Base-by-base conservation (phyloP, 2,797 vertebrate genomes). In the Macropodus opercularis region DNA sequence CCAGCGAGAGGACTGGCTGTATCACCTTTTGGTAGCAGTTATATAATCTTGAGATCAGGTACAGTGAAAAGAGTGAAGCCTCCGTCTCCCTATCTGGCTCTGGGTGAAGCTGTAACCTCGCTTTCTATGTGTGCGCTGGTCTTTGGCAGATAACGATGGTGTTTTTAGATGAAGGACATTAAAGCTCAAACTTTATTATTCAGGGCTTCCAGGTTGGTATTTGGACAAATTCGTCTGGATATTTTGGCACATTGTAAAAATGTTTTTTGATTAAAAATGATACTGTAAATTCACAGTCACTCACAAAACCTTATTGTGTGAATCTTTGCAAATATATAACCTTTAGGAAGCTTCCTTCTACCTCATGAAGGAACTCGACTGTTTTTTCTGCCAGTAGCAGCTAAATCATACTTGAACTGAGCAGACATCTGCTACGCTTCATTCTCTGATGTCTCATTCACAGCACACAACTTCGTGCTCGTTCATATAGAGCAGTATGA, bases 1-100 rank as follows among this genome's bases (percentile, higher is more conserved):
- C n/a, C 19, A 9, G 42, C n/a, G 29, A 6, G 27, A 60, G 10
- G 17, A 17, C 18, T 38, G 19, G 22, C 19, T 63, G n/a, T 22
- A 35, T 46, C 55, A 31, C 29, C 27, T 53, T 66, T 35, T 72
- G n/a, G 7, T 13, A 24, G 44, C 15, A 22, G 42, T 67, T 72
- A 61, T 50, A 71, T 51, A 57, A 67, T 47, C 12, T n/a, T 39
- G 32, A 53, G 61, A 55, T 60, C 32, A 6, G 46, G 26, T 5
- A 29, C 3, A 12, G 8, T 13, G 19, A 39, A 63, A 48, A 18
- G 48, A 58, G 6, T 10, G 17, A 50, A 49, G 50, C 46, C 32
- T 36, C 26, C 22, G 31, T 48, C 35, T 53, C n/a, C 29, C 21
- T 70, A 19, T 35, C 17, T 55, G 18, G 1, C 8, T 55, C 40